Base-by-base conservation (phyloP, 2,113 vertebrate genomes). In the Pelecanoides urinatrix region DNA sequence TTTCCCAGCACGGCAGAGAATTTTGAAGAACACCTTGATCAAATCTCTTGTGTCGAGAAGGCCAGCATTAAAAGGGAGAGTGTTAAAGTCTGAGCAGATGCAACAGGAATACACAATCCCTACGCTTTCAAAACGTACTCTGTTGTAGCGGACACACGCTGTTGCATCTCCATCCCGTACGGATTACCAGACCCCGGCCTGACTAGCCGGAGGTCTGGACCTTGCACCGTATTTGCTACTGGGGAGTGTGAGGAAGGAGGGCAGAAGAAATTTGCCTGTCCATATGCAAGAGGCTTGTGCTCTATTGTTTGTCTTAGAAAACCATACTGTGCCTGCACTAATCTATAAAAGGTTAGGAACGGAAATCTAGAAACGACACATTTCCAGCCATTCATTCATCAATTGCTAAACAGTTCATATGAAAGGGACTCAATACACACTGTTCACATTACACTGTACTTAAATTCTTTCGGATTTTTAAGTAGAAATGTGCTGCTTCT, bases 21-120 rank as follows among this genome's bases (percentile, higher is more conserved):
- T 88, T 97, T 76, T 96, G 95, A 98, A 97, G 95, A 97, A 88
- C 82, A 96, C 94, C 90, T 92, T 94, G 94, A 98, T 98, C 92
- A 95, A 89, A 96, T 95, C 72, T 92, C 82, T 52, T 38, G n/a
- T 34, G 56, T 59, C 3, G 2, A 68, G n/a, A 91, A 94, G 85
- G 56, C 45, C 75, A 93, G 83, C 47, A 65, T 45, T 72, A 38
- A 94, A 86, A 62, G 26, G 10, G 29, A n/a, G 50, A 80, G 44
- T 36, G 90, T 61, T 67, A 88, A 94, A 79, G 53, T 59, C 73
- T 42, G 32, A 83, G 32, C 92, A 81, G 80, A 58, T 76, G n/a
- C 18, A 78, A 72, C 14, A 86, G 47, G 45, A 80, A 74, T 8
- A 38, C 45, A 61, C 65, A 74, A 32, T 49, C 34, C 49, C 52